Evolutionary conservation across 2,797 vertebrate species (phyloP), one percentile per base, ranked within the genome.

Genomic region (Argyrosomus regius): DNA sequence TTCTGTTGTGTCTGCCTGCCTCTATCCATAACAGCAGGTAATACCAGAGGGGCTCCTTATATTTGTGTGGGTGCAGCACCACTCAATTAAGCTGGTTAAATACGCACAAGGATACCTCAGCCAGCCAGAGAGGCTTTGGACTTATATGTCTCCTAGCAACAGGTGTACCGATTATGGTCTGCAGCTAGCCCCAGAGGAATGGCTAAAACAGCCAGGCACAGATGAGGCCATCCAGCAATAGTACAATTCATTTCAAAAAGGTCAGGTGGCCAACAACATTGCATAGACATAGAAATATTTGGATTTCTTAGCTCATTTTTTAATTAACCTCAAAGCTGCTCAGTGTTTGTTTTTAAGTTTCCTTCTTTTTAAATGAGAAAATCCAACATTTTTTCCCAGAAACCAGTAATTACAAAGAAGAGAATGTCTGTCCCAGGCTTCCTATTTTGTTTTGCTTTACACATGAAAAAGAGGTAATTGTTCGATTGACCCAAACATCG

Each of bases 141-240:
- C 93, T 96, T 96, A 91, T 69, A 92, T 88, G 93, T 96, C 91
- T 96, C 96, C 94, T 96, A 96, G 96, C 95, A 96, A 97, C 96
- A 96, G 92, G 94, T 95, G 94, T 84, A 91, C 91, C 77, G 92
- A 95, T 94, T 96, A 94, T 92, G 92, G 91, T 92, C 92, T 93
- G 89, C 88, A 87, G 84, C 78, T 82, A 86, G 85, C 76, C 90
- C 88, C 88, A 68, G 85, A 90, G 90, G 90, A 91, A 92, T 86
- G 78, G 81, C 78, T 87, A 77, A 90, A 91, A 88, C 84, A 87
- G 85, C 66, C 72, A 78, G 71, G 57, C 78, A 82, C 77, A 88
- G 64, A 79, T 5, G 6, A 54, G 71, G 77, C 46, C 70, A 76
- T 56, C 68, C 58, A 75, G 56, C 31, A 71, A 52, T 64, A 60